Percentiles rank a stretch among this genome's conserved stretches.
Evolutionary conservation across 2,113 vertebrate species (phyloP).

Genomic region (Brachyhypopomus occidentalis): DNA sequence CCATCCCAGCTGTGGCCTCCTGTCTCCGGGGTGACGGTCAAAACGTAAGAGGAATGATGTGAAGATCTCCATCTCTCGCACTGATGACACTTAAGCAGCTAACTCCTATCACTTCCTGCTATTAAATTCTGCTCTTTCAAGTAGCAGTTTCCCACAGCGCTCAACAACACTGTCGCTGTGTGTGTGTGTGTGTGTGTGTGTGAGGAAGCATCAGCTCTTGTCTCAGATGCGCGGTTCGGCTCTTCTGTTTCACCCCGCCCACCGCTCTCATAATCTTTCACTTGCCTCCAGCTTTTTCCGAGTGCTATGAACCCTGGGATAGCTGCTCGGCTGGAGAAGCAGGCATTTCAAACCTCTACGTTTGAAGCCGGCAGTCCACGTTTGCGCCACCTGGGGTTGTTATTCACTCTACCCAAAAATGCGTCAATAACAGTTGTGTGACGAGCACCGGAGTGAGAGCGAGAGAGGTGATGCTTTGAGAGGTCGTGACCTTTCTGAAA

Average conservation of each 20-base stretch:
- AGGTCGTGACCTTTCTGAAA: constrained; percentile 44
- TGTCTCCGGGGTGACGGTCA: not conserved
- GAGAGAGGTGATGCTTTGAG: constrained; percentile 17
- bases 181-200: not conserved
- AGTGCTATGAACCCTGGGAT: not conserved
- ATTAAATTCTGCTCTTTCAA: constrained; percentile 2
- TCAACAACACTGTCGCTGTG: not conserved
- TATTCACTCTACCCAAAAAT: constrained; percentile 28
- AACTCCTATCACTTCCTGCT: not conserved
- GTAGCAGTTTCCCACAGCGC: not conserved
- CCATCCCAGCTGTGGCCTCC: not conserved
- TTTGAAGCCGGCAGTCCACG: not conserved
- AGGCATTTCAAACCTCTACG: not conserved
- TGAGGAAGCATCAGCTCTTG: not conserved
- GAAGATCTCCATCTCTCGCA: not conserved
- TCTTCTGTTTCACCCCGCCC: not conserved
- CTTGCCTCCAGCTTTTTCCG: constrained; percentile 13
- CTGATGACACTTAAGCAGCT: constrained; percentile 1
- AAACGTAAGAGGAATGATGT: not conserved
- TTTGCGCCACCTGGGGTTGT: constrained; percentile 30
- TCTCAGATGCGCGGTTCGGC: not conserved
- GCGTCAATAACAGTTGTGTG: constrained; percentile 41
- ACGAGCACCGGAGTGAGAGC: constrained; percentile 26
- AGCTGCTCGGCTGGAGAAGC: not conserved
- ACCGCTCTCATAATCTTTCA: not conserved